A percentile compares a stretch with the other conserved stretches of the same genome.
phyloP scores from a whole-genome alignment of 2,888 invertebrate species.

The Galerucella nymphaeae region DNA sequence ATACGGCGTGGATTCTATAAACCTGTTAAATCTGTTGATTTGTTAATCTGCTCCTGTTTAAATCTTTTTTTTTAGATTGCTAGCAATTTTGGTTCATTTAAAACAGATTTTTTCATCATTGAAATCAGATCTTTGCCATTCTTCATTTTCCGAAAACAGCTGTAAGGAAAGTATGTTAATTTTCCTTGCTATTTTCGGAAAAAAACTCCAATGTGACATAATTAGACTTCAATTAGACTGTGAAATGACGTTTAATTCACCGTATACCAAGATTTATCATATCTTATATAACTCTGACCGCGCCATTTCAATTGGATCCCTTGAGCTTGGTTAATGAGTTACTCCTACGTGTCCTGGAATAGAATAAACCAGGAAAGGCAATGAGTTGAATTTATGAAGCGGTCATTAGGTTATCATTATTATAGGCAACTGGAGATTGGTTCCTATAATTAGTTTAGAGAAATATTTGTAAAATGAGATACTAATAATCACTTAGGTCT shows the following conservation, averaged over 20 bases:
- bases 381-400: slow-evolving; percentile 8
- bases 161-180: too few species aligned
- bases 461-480: too few species aligned
- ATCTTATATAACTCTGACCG: slow-evolving; percentile 8
- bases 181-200: too few species aligned
- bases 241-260: slow-evolving; percentile 14
- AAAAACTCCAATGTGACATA: neutral
- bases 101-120: too few species aligned
- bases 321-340: slow-evolving; percentile 21
- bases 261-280: slow-evolving; percentile 16
- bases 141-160: too few species aligned
- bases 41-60: slow-evolving; percentile 15
- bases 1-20: neutral
- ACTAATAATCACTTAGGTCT: too few species aligned
- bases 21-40: slow-evolving; percentile 23
- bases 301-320: slow-evolving; percentile 20
- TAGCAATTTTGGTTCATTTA: neutral
- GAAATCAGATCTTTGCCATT: too few species aligned
- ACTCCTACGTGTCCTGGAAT: slow-evolving; percentile 20
- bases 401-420: slow-evolving; percentile 2
- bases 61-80: neutral
- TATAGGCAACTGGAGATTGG: too few species aligned
- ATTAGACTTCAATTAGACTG: neutral
- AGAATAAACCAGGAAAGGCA: slow-evolving; percentile 14
- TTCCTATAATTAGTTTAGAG: too few species aligned